Evolutionary conservation across 53 echinoderm and acorn worm species (phyloP).

Genomic region (Patiria pectinifera): DNA sequence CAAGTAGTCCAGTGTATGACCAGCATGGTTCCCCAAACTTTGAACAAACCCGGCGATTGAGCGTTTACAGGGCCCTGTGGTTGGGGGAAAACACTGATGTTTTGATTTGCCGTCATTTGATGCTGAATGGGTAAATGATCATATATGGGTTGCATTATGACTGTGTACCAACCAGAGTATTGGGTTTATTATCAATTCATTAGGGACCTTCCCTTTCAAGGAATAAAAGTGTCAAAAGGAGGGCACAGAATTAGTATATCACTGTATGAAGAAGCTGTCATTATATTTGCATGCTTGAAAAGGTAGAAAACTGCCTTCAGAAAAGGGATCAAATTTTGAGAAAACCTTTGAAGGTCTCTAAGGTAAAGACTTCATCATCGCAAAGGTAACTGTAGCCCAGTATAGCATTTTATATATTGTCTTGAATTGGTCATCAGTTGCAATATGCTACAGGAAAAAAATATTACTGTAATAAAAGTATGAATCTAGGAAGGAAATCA

Average conservation of each 20-base stretch:
- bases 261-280: neutral
- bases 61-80: slow-evolving; percentile 17
- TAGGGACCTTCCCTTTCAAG: slow-evolving; percentile 29
- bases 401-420: too few relatives aligned
- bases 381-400: too few relatives aligned
- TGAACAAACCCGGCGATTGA: neutral
- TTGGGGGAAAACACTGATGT: neutral
- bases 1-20: slow-evolving; percentile 11
- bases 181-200: slow-evolving; percentile 57
- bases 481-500: too few relatives aligned
- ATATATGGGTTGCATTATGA: neutral
- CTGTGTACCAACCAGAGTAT: slow-evolving; percentile 14
- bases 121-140: slow-evolving; percentile 14
- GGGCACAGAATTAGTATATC: neutral
- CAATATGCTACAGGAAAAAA: too few relatives aligned
- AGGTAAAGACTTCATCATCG: too few relatives aligned
- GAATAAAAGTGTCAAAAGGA: slow-evolving; percentile 17
- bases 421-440: too few relatives aligned
- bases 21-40: neutral
- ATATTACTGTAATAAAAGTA: too few relatives aligned
- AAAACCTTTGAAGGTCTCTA: too few relatives aligned
- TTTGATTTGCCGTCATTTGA: slow-evolving; percentile 24
- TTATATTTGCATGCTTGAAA: too few relatives aligned
- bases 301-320: too few relatives aligned
- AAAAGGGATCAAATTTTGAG: too few relatives aligned